Base-by-base conservation (phyloP, 1,140 invertebrate genomes). In the Limonius californicus region DNA sequence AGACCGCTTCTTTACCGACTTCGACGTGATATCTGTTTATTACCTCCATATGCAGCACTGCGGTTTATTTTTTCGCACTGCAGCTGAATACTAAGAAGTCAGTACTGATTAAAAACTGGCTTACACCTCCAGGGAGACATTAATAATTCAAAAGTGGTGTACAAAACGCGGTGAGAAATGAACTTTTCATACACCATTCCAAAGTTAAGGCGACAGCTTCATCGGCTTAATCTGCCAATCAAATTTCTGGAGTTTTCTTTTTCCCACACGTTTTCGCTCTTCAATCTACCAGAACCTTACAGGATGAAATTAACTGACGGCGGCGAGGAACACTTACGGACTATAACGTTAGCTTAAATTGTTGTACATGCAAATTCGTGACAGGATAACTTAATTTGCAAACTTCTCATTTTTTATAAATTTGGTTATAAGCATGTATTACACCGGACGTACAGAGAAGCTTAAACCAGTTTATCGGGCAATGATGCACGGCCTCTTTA, bases 111-210 rank as follows among this genome's bases (percentile, higher is more conserved):
- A 45, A 45, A 45, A 45, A 45, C 42, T 45, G 42, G 42, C n/a
- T 45, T 45, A 15, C 42, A 45, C 42, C 42, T 45, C 42, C 42
- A 45, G n/a, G 42, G n/a, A 18, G n/a, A n/a, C 42, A 45, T 45
- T 45, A 45, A 45, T 45, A 45, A 45, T 45, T 45, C 42, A 45
- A 45, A 45, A 45, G 42, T 45, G 42, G 42, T 18, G 42, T 45
- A n/a, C 14, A n/a, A 18, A 45, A 45, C 42, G 14, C 12, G 12
- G 42, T 45, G 16, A 45, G 42, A 15, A n/a, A 45, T 18, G 6
- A 18, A 45, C 42, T 15, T 45, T 45, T 45, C n/a, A n/a, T 15
- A 45, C 14, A 45, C 16, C n/a, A 45, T 45, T 18, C 12, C 16
- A 6, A 45, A 4, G 42, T 18, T 45, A n/a, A 18, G 6, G 42